Base-by-base conservation (phyloP, 2,113 vertebrate species). In the Xenus cinereus region DNA sequence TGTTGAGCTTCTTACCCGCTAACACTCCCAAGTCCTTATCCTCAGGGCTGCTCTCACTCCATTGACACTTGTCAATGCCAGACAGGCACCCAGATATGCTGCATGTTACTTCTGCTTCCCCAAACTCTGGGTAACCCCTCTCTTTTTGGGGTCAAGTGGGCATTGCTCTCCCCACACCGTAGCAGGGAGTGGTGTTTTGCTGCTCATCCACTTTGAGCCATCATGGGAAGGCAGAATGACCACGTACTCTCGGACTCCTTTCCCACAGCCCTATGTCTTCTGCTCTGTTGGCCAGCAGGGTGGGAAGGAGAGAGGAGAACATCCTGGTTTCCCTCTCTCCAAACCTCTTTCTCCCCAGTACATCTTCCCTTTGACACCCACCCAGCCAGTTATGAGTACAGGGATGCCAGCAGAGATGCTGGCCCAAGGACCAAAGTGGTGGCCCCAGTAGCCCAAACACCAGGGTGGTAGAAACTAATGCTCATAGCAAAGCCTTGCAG, bases 11-110 rank as follows among this genome's bases (percentile, higher is more conserved):
- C 50, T 26, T 24, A 51, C 26, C 50, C 14, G 14, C 26, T 26
- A 27, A 51, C 26, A 51, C 50, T 26, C 50, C 26, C 13, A 51
- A 51, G 24, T 27, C 50, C 50, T 51, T 51, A 26, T 51, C 50
- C 24, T 27, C 26, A 26, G 50, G 12, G 50, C 50, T 27, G 14
- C 26, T 51, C 50, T 51, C 26, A 27, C 14, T 27, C 50, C 26
- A 15, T 51, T 51, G 50, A 51, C 50, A 6, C 30, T 68, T n/a
- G 7, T 30, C 57, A 17, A 0, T 72, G 62, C 18, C 66, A 67
- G 62, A 32, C 14, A 56, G 9, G 11, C 28, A 7, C 0, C 0
- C 46, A 24, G n/a, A 43, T 73, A 48, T 0, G 0, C 21, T 33
- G 10, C 18, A 24, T 0, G 3, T 63, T 39, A 30, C 27, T 67